Evolutionary conservation across 2,888 invertebrate species (phyloP), one percentile per base, ranked within the genome.

Genomic region (Fragum sueziense): DNA sequence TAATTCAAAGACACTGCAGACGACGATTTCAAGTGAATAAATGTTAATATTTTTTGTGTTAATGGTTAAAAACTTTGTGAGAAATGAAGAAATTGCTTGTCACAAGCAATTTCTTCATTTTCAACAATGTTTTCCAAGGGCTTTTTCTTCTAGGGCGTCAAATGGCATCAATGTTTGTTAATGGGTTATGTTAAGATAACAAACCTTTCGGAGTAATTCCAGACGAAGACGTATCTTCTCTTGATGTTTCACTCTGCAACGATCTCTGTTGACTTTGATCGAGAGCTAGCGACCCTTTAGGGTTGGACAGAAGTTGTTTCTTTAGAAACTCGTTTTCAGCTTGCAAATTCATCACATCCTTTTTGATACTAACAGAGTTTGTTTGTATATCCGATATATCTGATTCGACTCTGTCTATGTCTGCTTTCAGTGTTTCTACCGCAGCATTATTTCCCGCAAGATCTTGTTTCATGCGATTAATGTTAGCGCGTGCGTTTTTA

Each of bases 391-490:
- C 68, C 0, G 70, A 70, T 1, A 79, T 25, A 14, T 74, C 71
- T 33, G 72, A 76, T 22, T 74, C 76, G 0, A 69, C 52, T 1
- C 65, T 61, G 20, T 71, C 20, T 1, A 80, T 34, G 2, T 80
- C 79, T 14, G 20, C 57, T 20, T 69, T 70, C n/a, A 82, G 27
- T 27, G 76, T 33, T 29, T 85, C 75, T 17, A 77, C 69, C 0
- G 62, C 61, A 1, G 70, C 52, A 33, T 82, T 80, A 20, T 79
- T 57, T 1, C 61, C 61, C 14, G 74, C 71, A 33, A 86, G 71
- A 61, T 83, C 82, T 27, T 74, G 74, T 37, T 79, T 76, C 17
- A 85, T 47, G 3, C 70, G 71, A 20, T 78, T 74, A 7, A 86
- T 54, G 59, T 84, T 80, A 11, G 78, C 67, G 27, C 83, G 78